A percentile compares a stretch with the other conserved stretches of the same genome.
phyloP scores from a whole-genome alignment of 2,888 invertebrate genomes.

The Pharmacophagus antenor region DNA sequence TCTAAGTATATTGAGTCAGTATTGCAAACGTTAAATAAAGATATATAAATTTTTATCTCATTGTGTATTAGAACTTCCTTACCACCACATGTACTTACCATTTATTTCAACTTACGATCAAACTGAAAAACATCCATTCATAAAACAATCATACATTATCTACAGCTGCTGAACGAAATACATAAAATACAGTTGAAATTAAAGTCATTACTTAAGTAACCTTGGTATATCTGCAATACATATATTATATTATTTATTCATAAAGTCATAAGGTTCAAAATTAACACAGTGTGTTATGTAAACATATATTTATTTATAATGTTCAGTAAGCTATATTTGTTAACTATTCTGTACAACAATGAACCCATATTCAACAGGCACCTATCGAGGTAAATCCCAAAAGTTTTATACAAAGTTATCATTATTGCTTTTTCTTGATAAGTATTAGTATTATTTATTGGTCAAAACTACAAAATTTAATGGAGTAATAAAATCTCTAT shows the following conservation, averaged over 20 bases:
- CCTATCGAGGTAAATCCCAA: slow-evolving; percentile 17
- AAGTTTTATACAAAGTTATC: slow-evolving; percentile 19
- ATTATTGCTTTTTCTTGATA: slow-evolving; percentile 29
- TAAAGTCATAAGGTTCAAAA: slow-evolving; percentile 41
- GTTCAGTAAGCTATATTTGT: slow-evolving; percentile 55
- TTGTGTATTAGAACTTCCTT: slow-evolving; percentile 35
- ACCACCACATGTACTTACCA: slow-evolving; percentile 34
- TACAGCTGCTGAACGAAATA: slow-evolving; percentile 10
- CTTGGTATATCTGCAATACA: slow-evolving; percentile 5
- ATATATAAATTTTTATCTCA: slow-evolving; percentile 39
- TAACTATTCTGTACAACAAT: slow-evolving; percentile 46
- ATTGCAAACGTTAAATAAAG: slow-evolving; percentile 64
- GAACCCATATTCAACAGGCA: slow-evolving; percentile 35
- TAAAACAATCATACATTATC: slow-evolving; percentile 31
- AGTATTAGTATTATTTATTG: slow-evolving; percentile 11
- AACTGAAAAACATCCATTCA: slow-evolving; percentile 55
- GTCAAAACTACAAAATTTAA: slow-evolving; percentile 20
- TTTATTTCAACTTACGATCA: slow-evolving; percentile 34
- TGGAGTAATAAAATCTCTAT: slow-evolving; percentile 16
- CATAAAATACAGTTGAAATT: slow-evolving; percentile 26
- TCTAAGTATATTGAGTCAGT: slow-evolving; percentile 69
- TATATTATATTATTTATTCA: slow-evolving; percentile 23
- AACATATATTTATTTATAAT: slow-evolving; percentile 68
- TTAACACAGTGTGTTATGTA: slow-evolving; percentile 55
- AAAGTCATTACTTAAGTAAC: slow-evolving; percentile 4